These are phyloP conservation scores for Tiaroga cobitis DNA, from an alignment of 2,797 vertebrate genomes.

Conservation along the genomic window DNA sequence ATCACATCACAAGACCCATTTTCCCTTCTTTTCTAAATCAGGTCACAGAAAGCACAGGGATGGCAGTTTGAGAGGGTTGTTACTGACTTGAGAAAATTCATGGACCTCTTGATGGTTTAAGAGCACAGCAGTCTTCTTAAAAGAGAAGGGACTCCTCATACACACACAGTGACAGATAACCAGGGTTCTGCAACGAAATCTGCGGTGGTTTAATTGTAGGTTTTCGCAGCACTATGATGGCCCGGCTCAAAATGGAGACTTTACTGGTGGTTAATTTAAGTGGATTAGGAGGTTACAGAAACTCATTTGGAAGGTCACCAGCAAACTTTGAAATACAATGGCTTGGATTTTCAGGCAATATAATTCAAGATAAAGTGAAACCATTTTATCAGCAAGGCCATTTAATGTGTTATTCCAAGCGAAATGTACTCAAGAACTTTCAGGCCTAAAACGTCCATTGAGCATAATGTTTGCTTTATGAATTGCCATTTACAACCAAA, in stretches of 20 bases:
- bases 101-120: constrained; percentile 44
- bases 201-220: constrained; percentile 47
- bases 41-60: constrained; percentile 34
- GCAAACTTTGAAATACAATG: constrained; percentile 63
- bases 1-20: constrained; percentile 50
- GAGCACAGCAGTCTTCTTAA: constrained; percentile 29
- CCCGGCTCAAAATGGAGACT: constrained; percentile 58
- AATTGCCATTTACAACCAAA: constrained; percentile 13
- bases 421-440: constrained; percentile 51
- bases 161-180: constrained; percentile 28
- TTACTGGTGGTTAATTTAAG: constrained; percentile 65
- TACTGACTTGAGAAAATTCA: constrained; percentile 38
- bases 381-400: constrained; percentile 50
- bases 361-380: constrained; percentile 63
- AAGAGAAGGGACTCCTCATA: constrained; percentile 12
- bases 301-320: constrained; percentile 62
- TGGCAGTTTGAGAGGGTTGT: constrained; percentile 38
- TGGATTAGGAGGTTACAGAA: constrained; percentile 65
- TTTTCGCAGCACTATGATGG: constrained; percentile 49
- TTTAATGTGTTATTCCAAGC: constrained; percentile 54
- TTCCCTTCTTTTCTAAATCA: constrained; percentile 46
- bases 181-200: constrained; percentile 51
- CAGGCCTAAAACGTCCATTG: not conserved
- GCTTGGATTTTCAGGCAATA: constrained; percentile 58
- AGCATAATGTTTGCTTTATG: not conserved